A percentile compares a stretch with the other conserved stretches of the same genome.
Conservation (phyloP, 2,113 vertebrate genomes). For the Athene noctua region DNA sequence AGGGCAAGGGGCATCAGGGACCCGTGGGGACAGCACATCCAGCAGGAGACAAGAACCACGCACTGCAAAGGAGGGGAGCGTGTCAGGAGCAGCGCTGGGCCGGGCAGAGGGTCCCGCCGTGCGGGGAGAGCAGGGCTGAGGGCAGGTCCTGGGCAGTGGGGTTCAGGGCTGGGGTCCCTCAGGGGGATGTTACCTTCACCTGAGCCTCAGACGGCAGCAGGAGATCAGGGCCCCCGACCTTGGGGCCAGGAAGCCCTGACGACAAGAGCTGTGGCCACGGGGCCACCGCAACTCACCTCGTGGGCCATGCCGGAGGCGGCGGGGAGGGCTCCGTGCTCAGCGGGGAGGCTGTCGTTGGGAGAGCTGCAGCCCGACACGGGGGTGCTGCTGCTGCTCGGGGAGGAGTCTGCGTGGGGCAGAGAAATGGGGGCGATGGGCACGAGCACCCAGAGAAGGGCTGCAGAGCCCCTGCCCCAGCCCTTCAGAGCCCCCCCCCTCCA, state of each 20-base stretch:
- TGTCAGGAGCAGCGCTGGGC: background rate
- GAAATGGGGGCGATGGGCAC: background rate
- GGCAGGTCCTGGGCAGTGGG: background rate
- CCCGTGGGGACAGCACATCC: background rate
- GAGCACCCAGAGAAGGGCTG: too few relatives aligned
- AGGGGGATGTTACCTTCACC: background rate
- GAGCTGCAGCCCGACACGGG: slow-evolving; percentile 89
- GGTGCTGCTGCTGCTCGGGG: slow-evolving; percentile 89
- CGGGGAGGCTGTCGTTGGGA: slow-evolving; percentile 87
- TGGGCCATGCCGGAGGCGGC: slow-evolving; percentile 53
- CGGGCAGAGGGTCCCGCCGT: background rate
- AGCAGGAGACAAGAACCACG: background rate
- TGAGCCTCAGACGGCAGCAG: background rate
- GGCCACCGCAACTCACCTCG: slow-evolving; percentile 73
- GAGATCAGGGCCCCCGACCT: background rate
- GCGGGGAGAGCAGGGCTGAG: background rate
- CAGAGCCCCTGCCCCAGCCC: background rate
- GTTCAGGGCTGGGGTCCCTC: background rate
- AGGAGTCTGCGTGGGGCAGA: slow-evolving; percentile 78
- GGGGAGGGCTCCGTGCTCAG: slow-evolving; percentile 75
- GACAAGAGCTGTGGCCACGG: background rate
- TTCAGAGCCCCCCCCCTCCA: background rate
- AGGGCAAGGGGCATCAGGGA: fast-evolving
- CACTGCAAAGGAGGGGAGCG: background rate
- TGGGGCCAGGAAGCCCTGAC: background rate